These are phyloP conservation scores for Rhombomys opimus DNA, from an alignment of 2,113 vertebrate genomes.

Conservation along the genomic window DNA sequence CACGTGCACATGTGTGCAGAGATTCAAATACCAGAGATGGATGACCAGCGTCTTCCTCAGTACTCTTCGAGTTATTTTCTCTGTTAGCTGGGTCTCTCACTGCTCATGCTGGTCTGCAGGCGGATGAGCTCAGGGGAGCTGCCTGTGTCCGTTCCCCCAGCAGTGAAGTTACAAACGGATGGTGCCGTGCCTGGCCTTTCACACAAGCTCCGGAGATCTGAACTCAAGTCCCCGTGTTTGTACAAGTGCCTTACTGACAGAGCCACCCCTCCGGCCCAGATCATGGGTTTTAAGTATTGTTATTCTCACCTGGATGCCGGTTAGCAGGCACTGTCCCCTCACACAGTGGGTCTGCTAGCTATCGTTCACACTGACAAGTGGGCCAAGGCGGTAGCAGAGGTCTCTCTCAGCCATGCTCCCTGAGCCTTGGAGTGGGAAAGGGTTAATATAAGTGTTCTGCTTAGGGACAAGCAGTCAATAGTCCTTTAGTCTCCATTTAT, in stretches of 20 bases:
- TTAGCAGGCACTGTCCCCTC: neutral
- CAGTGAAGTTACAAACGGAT: neutral
- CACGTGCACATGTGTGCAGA: neutral
- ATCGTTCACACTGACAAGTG: rapidly evolving
- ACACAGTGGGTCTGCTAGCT: neutral
- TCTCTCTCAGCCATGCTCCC: neutral
- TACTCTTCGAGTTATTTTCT: neutral
- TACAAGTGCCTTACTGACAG: neutral
- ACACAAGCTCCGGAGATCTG: neutral
- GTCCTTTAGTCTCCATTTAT: neutral
- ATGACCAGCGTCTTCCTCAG: no score
- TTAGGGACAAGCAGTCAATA: neutral
- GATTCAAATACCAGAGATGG: neutral
- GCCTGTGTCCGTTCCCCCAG: neutral
- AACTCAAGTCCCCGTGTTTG: neutral
- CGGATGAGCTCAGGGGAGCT: neutral
- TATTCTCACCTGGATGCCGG: neutral
- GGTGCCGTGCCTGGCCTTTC: neutral
- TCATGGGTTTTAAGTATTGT: neutral
- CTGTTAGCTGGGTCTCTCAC: neutral
- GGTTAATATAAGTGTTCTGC: neutral
- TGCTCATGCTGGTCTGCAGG: neutral
- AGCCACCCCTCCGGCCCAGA: neutral
- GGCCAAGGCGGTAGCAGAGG: neutral
- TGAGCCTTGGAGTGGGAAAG: neutral